Conservation (phyloP, 2,797 vertebrate genomes). For the Karalla daura region DNA sequence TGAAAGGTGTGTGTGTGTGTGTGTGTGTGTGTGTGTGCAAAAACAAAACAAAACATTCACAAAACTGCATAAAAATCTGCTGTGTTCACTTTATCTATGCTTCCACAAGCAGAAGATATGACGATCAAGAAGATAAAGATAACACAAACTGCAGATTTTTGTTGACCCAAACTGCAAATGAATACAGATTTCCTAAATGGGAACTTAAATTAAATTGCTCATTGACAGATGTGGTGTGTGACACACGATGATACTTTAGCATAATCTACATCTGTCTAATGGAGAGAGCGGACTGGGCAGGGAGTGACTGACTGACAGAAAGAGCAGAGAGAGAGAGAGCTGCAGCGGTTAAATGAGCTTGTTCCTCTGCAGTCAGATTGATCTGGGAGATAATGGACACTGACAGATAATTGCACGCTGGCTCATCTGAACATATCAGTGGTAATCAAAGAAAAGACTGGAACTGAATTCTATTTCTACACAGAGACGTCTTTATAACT, state of each 20-base stretch:
- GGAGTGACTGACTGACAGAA: neutral
- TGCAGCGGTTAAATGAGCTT: slow-evolving; percentile 33
- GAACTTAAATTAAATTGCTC: neutral
- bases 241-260: slow-evolving; percentile 3
- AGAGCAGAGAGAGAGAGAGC: slow-evolving; percentile 5
- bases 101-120: too few relatives aligned
- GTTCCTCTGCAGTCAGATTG: slow-evolving; percentile 42
- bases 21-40: too few relatives aligned
- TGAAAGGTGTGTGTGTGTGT: too few relatives aligned
- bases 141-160: neutral
- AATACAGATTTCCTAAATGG: neutral
- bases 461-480: slow-evolving; percentile 16
- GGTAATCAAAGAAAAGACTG: slow-evolving; percentile 37
- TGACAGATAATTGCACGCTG: slow-evolving; percentile 41
- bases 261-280: slow-evolving; percentile 17
- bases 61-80: neutral
- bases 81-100: too few relatives aligned
- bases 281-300: slow-evolving; percentile 14
- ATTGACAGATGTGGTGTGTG: neutral
- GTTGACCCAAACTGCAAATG: neutral
- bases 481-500: slow-evolving; percentile 2
- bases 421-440: slow-evolving; percentile 44
- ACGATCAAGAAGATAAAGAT: neutral
- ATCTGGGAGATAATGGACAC: slow-evolving; percentile 52
- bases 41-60: neutral